Percentiles rank a stretch among this genome's conserved stretches.
Conservation (phyloP, 2,888 invertebrate genomes). For the Ryuthela nishihirai region DNA sequence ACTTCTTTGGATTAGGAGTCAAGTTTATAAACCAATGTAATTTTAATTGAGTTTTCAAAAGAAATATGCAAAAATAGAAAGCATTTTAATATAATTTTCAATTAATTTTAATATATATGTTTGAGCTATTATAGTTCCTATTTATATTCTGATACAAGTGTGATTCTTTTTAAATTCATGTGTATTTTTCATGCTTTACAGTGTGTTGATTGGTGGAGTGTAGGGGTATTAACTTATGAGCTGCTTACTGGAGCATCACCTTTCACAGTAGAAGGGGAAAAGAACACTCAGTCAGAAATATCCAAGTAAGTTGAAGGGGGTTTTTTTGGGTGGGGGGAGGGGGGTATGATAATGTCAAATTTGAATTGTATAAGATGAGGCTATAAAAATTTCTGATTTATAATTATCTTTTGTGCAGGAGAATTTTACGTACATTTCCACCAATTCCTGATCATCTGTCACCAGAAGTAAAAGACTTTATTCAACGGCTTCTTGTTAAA, state of each 20-base stretch:
- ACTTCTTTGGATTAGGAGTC: too few relatives aligned
- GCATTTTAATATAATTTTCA: conserved; percentile 12
- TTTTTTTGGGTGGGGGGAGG: too few relatives aligned
- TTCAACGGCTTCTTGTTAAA: conserved; percentile 77
- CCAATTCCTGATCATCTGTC: conserved; percentile 82
- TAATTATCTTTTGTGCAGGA: conserved; percentile 55
- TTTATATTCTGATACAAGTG: not conserved
- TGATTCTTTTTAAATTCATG: not conserved
- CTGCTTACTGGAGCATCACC: conserved; percentile 94
- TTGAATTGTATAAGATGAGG: too few relatives aligned
- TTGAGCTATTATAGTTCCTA: too few relatives aligned
- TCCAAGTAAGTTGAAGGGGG: conserved; percentile 64
- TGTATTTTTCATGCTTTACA: conserved; percentile 50
- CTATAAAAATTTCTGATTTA: too few relatives aligned
- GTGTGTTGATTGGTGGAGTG: conserved; percentile 99
- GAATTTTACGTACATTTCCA: conserved; percentile 83
- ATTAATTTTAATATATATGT: too few relatives aligned
- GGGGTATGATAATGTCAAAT: too few relatives aligned
- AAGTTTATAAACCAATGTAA: too few relatives aligned
- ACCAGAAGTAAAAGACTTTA: conserved; percentile 69
- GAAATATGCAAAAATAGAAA: too few relatives aligned
- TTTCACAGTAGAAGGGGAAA: conserved; percentile 92
- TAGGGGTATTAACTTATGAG: conserved; percentile 94
- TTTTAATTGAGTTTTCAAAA: too few relatives aligned
- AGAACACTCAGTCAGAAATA: conserved; percentile 91